Conservation (phyloP, 2,888 invertebrate species). For the Drosophila formosana region DNA sequence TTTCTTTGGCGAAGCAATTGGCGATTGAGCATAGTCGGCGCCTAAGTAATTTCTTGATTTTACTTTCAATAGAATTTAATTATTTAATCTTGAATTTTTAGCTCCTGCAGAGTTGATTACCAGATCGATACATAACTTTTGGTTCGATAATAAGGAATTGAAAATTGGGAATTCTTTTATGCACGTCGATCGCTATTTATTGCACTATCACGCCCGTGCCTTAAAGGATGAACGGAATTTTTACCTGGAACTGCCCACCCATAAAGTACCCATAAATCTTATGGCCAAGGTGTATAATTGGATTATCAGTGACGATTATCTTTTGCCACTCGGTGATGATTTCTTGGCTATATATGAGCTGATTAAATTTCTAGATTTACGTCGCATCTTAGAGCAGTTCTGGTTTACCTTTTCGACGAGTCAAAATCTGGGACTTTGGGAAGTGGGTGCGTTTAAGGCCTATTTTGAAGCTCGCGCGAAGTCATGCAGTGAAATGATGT, state of each 20-base stretch:
- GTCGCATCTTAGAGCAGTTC: constrained; percentile 18
- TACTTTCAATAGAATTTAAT: background rate
- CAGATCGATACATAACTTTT: constrained; percentile 2
- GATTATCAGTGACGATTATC: constrained; percentile 14
- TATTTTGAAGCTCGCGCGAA: background rate
- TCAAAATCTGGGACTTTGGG: constrained; percentile 4
- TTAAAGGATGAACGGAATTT: background rate
- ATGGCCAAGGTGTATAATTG: constrained; percentile 38
- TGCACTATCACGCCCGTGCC: constrained; percentile 11
- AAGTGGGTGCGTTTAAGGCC: constrained; percentile 27
- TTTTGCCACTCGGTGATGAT: background rate
- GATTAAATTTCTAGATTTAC: constrained; percentile 27
- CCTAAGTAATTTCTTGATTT: background rate
- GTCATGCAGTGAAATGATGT: constrained; percentile 32
- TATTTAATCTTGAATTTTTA: background rate
- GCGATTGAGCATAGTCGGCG: background rate
- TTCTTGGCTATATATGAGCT: constrained; percentile 16
- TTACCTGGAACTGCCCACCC: constrained; percentile 33
- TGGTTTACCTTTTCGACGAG: constrained; percentile 18
- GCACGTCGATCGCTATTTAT: constrained; percentile 38
- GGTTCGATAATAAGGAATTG: constrained; percentile 41
- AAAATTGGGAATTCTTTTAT: constrained; percentile 25
- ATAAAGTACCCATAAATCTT: constrained; percentile 10
- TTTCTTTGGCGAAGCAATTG: constrained; percentile 23
- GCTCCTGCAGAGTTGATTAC: constrained; percentile 17